A percentile compares a stretch with the other conserved stretches of the same genome.
phyloP scores from a whole-genome alignment of 2,888 invertebrate species.

The Drosophila emarginata region DNA sequence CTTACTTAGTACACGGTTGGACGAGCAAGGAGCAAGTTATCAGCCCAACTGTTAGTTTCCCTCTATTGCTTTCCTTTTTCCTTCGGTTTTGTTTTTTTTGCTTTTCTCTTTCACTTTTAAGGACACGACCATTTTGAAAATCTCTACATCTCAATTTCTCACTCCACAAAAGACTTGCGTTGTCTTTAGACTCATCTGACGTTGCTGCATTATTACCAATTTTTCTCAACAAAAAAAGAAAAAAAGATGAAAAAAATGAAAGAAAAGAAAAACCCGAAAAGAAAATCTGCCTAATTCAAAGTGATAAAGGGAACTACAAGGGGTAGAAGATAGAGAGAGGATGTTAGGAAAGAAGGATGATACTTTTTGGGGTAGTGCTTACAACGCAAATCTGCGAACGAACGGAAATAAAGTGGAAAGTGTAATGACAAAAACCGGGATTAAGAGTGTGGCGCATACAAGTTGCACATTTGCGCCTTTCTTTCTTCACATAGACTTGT shows the following conservation, averaged over 20 bases:
- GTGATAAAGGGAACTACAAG: slow-evolving; percentile 25
- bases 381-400: slow-evolving; percentile 58
- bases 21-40: background rate
- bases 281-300: slow-evolving; percentile 65
- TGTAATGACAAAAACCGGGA: slow-evolving; percentile 74
- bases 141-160: slow-evolving; percentile 44
- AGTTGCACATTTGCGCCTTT: slow-evolving; percentile 69
- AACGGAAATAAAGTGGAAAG: slow-evolving; percentile 59
- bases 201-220: slow-evolving; percentile 50
- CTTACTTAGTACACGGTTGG: slow-evolving; percentile 27
- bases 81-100: background rate
- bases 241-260: slow-evolving; percentile 13
- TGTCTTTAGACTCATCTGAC: slow-evolving; percentile 42
- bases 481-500: slow-evolving; percentile 21
- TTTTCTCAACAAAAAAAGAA: slow-evolving; percentile 30
- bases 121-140: slow-evolving; percentile 34
- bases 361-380: slow-evolving; percentile 26
- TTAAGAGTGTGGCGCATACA: slow-evolving; percentile 74
- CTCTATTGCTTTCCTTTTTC: too few relatives aligned
- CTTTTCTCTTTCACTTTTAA: slow-evolving; percentile 16
- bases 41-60: slow-evolving; percentile 3
- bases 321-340: slow-evolving; percentile 1
- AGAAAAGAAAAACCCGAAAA: slow-evolving; percentile 25
- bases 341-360: background rate
- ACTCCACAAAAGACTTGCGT: slow-evolving; percentile 21